Evolutionary conservation across 2,113 vertebrate species (phyloP).

Genomic region (Erythrolamprus reginae): DNA sequence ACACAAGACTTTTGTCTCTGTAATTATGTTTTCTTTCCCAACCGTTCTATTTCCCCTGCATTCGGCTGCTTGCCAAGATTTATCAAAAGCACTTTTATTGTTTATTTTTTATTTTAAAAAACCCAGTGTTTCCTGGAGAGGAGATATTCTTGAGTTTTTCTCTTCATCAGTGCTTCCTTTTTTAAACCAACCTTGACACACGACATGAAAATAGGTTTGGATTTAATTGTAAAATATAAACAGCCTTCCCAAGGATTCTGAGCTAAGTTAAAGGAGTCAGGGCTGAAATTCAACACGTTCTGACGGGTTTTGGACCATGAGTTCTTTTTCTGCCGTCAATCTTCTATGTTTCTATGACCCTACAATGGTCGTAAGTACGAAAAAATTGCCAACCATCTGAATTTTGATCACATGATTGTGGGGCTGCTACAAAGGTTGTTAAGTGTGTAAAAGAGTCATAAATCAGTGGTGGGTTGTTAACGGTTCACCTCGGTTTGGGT

Average conservation of each 20-base stretch:
- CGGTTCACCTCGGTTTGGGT: too few relatives aligned
- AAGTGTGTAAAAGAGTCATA: too few relatives aligned
- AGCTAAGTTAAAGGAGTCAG: background rate
- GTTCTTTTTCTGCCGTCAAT: too few relatives aligned
- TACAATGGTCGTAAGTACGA: too few relatives aligned
- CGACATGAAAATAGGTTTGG: background rate
- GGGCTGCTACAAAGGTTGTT: too few relatives aligned
- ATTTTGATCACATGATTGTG: too few relatives aligned
- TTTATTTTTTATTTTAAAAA: background rate
- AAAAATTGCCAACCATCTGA: too few relatives aligned
- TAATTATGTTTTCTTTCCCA: background rate
- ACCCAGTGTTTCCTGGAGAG: conserved; percentile 1
- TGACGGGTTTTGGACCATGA: too few relatives aligned
- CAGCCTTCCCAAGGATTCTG: background rate
- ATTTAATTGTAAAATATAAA: background rate
- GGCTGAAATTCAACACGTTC: too few relatives aligned
- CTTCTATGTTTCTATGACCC: too few relatives aligned
- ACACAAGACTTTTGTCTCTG: conserved; percentile 1
- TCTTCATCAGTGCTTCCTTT: conserved; percentile 1
- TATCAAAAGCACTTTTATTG: conserved; percentile 13
- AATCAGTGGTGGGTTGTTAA: too few relatives aligned
- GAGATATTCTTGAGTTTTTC: background rate
- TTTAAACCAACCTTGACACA: background rate
- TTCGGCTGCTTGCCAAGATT: background rate
- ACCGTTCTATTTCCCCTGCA: background rate